Conservation (phyloP, 2,888 invertebrate species). For the Dryobotodes eremita region DNA sequence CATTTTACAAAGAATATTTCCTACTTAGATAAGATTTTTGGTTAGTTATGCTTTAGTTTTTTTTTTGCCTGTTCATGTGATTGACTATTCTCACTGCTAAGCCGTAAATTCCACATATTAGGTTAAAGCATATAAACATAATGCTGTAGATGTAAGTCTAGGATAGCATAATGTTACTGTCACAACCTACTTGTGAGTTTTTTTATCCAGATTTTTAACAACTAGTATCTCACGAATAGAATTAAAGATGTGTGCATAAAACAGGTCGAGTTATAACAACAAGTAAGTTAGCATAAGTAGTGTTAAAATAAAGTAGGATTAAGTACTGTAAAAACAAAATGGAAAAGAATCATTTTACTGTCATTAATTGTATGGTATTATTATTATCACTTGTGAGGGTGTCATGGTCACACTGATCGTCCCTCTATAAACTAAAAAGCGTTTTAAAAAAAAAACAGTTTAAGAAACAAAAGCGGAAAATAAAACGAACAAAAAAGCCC, state of each 20-base stretch:
- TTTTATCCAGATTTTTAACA: background rate
- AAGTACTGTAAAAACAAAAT: background rate
- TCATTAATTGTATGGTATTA: background rate
- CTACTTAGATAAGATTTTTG: conserved; percentile 27
- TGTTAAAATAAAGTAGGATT: background rate
- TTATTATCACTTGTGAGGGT: background rate
- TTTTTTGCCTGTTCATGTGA: conserved; percentile 28
- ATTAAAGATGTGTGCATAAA: background rate
- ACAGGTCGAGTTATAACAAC: background rate
- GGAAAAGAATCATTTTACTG: too few relatives aligned
- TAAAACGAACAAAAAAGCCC: background rate
- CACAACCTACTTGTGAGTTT: background rate
- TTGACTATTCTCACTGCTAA: conserved; percentile 39
- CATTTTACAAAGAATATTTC: conserved; percentile 41
- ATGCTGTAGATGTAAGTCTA: conserved; percentile 3
- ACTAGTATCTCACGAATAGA: background rate
- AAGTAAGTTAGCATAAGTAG: background rate
- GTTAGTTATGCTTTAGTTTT: conserved; percentile 43
- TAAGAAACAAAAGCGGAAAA: background rate
- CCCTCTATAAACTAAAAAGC: background rate
- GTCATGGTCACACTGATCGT: background rate
- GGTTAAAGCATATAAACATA: conserved; percentile 1
- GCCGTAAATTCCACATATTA: conserved; percentile 21
- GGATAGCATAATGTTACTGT: background rate
- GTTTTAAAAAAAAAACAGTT: background rate